Evolutionary conservation across 2,797 vertebrate genomes (phyloP).

Genomic region (Emys orbicularis): DNA sequence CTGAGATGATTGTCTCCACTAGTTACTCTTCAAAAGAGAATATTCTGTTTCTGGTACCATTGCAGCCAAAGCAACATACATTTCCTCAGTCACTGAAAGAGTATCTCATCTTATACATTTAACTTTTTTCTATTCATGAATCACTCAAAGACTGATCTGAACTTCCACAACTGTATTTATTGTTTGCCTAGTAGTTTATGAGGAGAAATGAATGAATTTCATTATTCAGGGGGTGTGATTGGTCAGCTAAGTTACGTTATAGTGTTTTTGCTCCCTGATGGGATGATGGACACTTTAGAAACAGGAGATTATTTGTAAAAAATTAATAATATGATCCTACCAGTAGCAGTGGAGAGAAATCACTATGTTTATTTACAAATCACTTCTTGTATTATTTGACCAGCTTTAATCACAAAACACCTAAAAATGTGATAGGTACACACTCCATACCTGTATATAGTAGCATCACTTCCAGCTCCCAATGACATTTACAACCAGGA

Average conservation of each 20-base stretch:
- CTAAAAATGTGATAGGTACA: neutral
- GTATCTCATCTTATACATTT: constrained; percentile 25
- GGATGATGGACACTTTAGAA: constrained; percentile 28
- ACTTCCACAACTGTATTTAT: constrained; percentile 61
- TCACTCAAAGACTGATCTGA: constrained; percentile 44
- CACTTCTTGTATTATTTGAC: constrained; percentile 30
- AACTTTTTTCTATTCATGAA: constrained; percentile 18
- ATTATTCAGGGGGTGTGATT: neutral
- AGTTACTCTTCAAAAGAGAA: neutral
- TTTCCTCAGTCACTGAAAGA: neutral
- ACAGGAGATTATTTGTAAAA: constrained; percentile 18
- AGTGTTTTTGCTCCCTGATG: constrained; percentile 40
- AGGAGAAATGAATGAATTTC: constrained; percentile 46
- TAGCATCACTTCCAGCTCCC: neutral
- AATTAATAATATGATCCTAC: neutral
- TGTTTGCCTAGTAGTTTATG: constrained; percentile 46
- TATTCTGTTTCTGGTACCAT: neutral
- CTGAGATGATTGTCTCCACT: neutral
- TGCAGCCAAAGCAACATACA: neutral
- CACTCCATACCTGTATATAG: neutral
- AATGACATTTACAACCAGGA: neutral
- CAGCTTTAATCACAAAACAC: constrained; percentile 24
- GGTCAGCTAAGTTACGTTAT: constrained; percentile 8
- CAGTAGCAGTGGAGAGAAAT: neutral
- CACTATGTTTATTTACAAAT: constrained; percentile 40